Evolutionary conservation across 2,113 vertebrate species (phyloP).

Genomic region (Cromileptes altivelis): DNA sequence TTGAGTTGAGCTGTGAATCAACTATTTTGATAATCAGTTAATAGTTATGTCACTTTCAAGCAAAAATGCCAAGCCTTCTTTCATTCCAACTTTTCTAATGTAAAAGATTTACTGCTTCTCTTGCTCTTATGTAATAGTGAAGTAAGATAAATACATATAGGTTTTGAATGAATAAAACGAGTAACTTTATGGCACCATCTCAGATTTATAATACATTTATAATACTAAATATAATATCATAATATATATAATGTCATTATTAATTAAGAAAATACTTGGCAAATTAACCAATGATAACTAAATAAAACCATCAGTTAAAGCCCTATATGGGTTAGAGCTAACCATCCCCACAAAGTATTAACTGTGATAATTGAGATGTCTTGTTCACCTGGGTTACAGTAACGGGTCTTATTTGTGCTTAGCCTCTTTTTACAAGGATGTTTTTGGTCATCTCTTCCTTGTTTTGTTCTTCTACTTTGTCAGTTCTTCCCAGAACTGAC

Average conservation of each 20-base stretch:
- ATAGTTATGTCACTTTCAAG: background rate
- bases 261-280: background rate
- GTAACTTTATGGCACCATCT: background rate
- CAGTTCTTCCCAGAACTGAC: no score
- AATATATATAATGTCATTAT: background rate
- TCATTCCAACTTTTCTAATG: background rate
- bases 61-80: background rate
- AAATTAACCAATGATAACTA: background rate
- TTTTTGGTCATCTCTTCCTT: no score
- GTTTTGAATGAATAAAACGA: background rate
- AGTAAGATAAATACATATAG: background rate
- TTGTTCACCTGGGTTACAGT: no score
- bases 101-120: background rate
- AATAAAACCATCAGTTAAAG: background rate
- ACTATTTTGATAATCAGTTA: no score
- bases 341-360: background rate
- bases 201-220: background rate
- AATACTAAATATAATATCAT: no score
- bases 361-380: no score
- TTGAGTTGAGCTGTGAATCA: no score
- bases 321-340: background rate
- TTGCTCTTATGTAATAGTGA: background rate
- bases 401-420: no score
- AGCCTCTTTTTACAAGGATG: no score
- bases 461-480: no score